Evolutionary conservation across 2,888 invertebrate genomes (phyloP), one percentile per base, ranked within the genome.

Genomic region (Mesoligia furuncula): DNA sequence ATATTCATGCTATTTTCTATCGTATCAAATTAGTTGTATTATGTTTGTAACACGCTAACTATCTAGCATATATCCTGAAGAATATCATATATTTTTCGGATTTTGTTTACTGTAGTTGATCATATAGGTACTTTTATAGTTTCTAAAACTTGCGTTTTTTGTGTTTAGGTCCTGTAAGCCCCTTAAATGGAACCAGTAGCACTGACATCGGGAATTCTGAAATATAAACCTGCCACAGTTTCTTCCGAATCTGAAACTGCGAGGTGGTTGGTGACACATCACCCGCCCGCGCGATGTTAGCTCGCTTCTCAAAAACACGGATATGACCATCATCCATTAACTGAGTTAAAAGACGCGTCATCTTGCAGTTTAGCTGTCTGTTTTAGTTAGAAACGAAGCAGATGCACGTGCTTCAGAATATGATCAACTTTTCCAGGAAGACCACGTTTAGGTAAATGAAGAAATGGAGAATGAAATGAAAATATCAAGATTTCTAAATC

Each of bases 241-340:
- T 79, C 54, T 15, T 69, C 2, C 7, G 2, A 69, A 79, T 61
- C 20, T 79, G 15, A 17, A 42, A 54, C 1, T 9, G 13, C 15
- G 27, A 48, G 9, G 27, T n/a, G 8, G 45, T n/a, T 64, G 48
- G 17, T 67, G 71, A 83, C 82, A 61, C 61, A 77, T 67, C 8
- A 59, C 2, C 17, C 54, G 31, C 61, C 69, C 51, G 4, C 31
- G 17, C 61, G n/a, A 20, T 31, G 5, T 17, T 17, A 36, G n/a
- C n/a, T 67, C 31, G 20, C n/a, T 71, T 71, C 62, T 62, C 24
- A 77, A 77, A 71, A 82, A 45, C 77, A 71, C 57, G 80, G 77
- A 81, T 77, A 72, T 71, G 83, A 77, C 61, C 6, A 65, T 54
- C 27, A 77, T 51, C 42, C 24, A 67, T 77, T 64, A 54, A 59